Conservation (phyloP, 2,113 vertebrate species). For the Paramormyrops kingsleyae region DNA sequence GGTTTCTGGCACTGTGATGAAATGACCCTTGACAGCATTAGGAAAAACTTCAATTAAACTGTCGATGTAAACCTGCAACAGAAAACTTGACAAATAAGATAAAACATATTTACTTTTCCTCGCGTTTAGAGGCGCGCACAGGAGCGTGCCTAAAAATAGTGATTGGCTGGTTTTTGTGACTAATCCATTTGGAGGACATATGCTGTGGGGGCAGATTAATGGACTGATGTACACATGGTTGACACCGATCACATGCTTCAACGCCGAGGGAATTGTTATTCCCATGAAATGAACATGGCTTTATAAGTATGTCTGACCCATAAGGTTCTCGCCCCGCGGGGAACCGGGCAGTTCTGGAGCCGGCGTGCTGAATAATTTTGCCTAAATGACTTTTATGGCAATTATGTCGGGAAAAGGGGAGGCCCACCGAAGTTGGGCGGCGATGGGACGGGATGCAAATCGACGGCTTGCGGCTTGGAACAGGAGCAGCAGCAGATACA, state of each 20-base stretch:
- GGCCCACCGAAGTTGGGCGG: constrained; percentile 37
- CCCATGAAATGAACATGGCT: constrained; percentile 39
- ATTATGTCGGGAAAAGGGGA: constrained; percentile 41
- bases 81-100: constrained; percentile 55
- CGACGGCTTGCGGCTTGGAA: constrained; percentile 56
- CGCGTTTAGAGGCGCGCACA: constrained; percentile 40
- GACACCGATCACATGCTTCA: constrained; percentile 38
- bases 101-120: constrained; percentile 52
- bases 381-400: constrained; percentile 57
- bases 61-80: constrained; percentile 46
- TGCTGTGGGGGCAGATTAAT: constrained; percentile 38
- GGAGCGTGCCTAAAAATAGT: constrained; percentile 38
- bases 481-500: constrained; percentile 23
- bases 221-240: constrained; percentile 38
- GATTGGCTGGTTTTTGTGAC: constrained; percentile 33
- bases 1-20: constrained; percentile 44
- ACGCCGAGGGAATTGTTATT: constrained; percentile 35
- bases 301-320: constrained; percentile 46
- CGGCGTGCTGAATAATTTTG: constrained; percentile 48
- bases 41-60: constrained; percentile 49
- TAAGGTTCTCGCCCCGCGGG: constrained; percentile 35
- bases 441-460: constrained; percentile 54
- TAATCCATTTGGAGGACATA: constrained; percentile 40
- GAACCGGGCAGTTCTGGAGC: constrained; percentile 38
- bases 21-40: constrained; percentile 57